These are phyloP conservation scores for Drosophila arawakana DNA, from an alignment of 1,140 invertebrate species.

Conservation along the genomic window DNA sequence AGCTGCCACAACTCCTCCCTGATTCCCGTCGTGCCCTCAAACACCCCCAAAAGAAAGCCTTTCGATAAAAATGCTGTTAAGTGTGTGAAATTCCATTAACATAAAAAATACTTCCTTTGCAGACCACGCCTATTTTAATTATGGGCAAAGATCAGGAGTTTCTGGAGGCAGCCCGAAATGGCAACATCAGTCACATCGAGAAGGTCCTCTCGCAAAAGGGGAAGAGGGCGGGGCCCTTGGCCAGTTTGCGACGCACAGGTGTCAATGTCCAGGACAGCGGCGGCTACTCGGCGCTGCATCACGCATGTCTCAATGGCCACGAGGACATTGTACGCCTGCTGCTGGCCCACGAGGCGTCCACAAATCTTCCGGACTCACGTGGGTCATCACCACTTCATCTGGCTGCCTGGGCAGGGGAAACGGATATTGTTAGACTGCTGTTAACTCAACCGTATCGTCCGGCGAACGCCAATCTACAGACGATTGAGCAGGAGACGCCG, in stretches of 20 bases:
- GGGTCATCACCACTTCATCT: constrained; percentile 95
- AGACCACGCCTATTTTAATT: constrained; percentile 7
- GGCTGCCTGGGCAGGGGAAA: constrained; percentile 95
- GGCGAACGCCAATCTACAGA: constrained; percentile 94
- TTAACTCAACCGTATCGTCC: constrained; percentile 90
- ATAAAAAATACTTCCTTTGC: background rate
- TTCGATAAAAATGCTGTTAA: background rate
- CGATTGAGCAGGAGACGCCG: constrained; percentile 96
- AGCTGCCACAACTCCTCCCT: background rate
- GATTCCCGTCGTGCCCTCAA: too few relatives aligned
- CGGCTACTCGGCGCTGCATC: constrained; percentile 97
- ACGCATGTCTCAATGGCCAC: constrained; percentile 97
- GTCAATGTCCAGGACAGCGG: constrained; percentile 96
- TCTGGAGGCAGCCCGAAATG: constrained; percentile 96
- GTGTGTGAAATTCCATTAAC: constrained; percentile 49
- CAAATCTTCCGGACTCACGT: constrained; percentile 93
- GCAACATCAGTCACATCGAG: constrained; percentile 94
- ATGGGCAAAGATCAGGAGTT: constrained; percentile 99
- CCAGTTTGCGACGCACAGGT: constrained; percentile 94
- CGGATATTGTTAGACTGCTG: constrained; percentile 92
- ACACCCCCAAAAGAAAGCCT: background rate
- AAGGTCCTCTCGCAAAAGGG: constrained; percentile 95
- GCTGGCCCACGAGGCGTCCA: constrained; percentile 94
- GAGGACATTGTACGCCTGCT: constrained; percentile 95
- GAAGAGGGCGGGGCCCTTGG: constrained; percentile 95